Conservation (phyloP, 2,888 invertebrate genomes). For the Heteropelma amictum region DNA sequence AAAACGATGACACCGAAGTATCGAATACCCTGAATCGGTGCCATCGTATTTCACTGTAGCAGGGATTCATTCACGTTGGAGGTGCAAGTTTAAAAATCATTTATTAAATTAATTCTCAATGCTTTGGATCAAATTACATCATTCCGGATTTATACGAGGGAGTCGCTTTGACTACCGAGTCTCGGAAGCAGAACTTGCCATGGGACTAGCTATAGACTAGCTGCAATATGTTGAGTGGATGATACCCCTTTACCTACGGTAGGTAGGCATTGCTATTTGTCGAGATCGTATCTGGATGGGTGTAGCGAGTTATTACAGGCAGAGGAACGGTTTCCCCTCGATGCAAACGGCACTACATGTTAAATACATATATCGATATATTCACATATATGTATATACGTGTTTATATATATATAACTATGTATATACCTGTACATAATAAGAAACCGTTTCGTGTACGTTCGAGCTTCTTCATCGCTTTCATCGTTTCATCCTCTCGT, state of each 20-base stretch:
- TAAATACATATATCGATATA: no score
- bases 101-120: neutral
- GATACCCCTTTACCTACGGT: constrained; percentile 58
- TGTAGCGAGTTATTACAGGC: constrained; percentile 74
- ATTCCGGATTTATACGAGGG: neutral
- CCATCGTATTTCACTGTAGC: neutral
- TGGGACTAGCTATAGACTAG: constrained; percentile 9
- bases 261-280: constrained; percentile 73
- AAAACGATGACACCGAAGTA: no score
- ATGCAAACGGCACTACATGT: constrained; percentile 20
- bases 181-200: constrained; percentile 34
- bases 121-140: neutral
- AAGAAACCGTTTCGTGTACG: constrained; percentile 25
- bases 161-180: neutral
- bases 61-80: neutral
- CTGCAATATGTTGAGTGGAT: constrained; percentile 28
- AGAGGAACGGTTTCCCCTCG: constrained; percentile 61
- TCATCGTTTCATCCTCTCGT: constrained; percentile 3
- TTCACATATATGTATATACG: neutral
- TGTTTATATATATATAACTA: neutral
- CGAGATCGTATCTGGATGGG: constrained; percentile 73
- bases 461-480: constrained; percentile 6
- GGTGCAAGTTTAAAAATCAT: neutral
- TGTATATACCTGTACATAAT: neutral
- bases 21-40: no score